Conservation (phyloP, 2,113 vertebrate genomes). For the Leucoraja erinaceus region DNA sequence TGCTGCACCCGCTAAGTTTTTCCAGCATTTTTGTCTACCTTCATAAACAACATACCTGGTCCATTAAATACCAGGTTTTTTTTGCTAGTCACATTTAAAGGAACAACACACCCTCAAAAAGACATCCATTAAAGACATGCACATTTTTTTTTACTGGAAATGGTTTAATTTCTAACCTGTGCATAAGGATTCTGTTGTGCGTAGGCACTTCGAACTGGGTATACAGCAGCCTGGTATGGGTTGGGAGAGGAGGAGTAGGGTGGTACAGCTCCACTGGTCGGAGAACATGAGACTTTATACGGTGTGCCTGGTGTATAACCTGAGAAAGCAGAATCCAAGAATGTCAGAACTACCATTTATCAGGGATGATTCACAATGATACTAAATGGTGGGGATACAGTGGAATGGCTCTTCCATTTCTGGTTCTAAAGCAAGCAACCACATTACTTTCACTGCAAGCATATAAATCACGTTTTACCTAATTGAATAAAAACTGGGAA, state of each 20-base stretch:
- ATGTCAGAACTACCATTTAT: background rate
- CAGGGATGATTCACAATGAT: background rate
- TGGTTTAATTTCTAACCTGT: constrained; percentile 61
- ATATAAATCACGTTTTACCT: no score
- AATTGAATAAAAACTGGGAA: no score
- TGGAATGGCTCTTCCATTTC: no score
- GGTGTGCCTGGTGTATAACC: constrained; percentile 88
- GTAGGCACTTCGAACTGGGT: constrained; percentile 91
- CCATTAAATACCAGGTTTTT: no score
- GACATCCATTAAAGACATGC: no score
- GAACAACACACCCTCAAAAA: background rate
- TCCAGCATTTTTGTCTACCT: no score
- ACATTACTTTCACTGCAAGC: no score
- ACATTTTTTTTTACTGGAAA: no score
- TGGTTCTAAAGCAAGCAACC: no score
- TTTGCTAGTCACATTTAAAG: background rate
- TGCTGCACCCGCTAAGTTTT: no score
- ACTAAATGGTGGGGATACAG: background rate
- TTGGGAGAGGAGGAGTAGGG: constrained; percentile 86
- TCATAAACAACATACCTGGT: background rate
- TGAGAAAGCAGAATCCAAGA: constrained; percentile 44
- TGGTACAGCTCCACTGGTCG: constrained; percentile 82
- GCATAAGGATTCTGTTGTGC: constrained; percentile 92
- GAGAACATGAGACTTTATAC: constrained; percentile 96
- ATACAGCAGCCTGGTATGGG: constrained; percentile 83